Percentiles rank a stretch among this genome's conserved stretches.
These are phyloP conservation scores for Buathra laborator DNA, from an alignment of 2,888 invertebrate species.

Conservation along the genomic window DNA sequence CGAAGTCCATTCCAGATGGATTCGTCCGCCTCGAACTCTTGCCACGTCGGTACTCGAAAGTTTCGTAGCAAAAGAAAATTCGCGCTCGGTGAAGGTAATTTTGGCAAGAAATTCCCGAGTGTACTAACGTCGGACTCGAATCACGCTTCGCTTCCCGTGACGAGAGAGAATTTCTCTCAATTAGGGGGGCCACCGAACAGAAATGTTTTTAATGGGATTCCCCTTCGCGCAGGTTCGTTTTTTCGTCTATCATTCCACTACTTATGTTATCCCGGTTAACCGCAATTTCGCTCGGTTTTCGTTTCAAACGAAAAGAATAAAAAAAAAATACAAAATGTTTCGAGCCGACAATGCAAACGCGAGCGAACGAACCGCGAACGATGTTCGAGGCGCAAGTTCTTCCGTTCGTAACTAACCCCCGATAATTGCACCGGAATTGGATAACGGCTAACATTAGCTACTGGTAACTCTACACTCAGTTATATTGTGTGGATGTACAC, in stretches of 20 bases:
- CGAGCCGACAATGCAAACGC: neutral
- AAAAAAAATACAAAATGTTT: too few relatives aligned
- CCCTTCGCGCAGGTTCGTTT: conserved; percentile 38
- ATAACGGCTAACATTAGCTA: conserved; percentile 13
- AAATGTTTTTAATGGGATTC: conserved; percentile 49
- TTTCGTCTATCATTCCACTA: conserved; percentile 44
- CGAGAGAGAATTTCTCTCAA: conserved; percentile 58
- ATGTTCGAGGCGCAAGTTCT: neutral
- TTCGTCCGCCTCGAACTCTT: conserved; percentile 18
- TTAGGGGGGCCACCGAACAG: conserved; percentile 47
- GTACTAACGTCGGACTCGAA: conserved; percentile 1
- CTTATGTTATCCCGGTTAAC: conserved; percentile 20
- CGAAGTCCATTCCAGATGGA: conserved; percentile 34
- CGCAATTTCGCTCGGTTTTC: neutral
- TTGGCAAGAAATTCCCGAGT: conserved; percentile 44
- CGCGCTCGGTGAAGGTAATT: conserved; percentile 32
- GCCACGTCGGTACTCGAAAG: conserved; percentile 30
- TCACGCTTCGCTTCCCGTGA: conserved; percentile 47
- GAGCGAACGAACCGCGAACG: conserved; percentile 2
- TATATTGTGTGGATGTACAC: neutral
- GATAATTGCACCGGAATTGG: conserved; percentile 34
- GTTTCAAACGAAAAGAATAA: neutral
- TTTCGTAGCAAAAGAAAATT: conserved; percentile 39
- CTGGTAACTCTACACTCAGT: neutral
- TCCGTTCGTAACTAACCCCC: neutral